Evolutionary conservation across 1,140 invertebrate species (phyloP), one percentile per base, ranked within the genome.

Genomic region (Tyrophagus putrescentiae): DNA sequence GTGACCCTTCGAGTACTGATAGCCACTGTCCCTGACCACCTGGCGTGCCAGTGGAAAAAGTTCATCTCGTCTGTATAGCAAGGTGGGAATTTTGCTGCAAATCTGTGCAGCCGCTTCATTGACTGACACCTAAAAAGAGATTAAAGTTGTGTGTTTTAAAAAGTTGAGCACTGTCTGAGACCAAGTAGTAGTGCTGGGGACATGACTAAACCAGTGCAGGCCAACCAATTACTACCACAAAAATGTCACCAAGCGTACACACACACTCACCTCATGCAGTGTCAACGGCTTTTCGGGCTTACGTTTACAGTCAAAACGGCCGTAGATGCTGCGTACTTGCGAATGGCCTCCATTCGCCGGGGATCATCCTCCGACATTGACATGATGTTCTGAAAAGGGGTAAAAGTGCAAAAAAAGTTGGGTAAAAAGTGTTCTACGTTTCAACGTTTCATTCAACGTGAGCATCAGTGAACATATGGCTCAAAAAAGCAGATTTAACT

Each of bases 91-190:
- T 69, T 87, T 82, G 68, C 84, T 78, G 70, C 92, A 95, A 60
- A 98, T 82, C 71, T 97, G 93, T 1, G 91, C 91, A 0, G 93
- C 90, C 0, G 93, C 93, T 72, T 98, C 94, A 73, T 98, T 98
- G 9, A 97, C 91, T 36, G 87, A 89, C 18, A 92, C 79, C 82
- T 84, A 69, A 28, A 67, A 67, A 56, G 63, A n/a, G 58, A 54
- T 54, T 7, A 39, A 39, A 54, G 25, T 54, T 54, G 9, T 41
- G 7, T 54, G 25, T 27, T 18, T 41, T 32, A 54, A 5, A 54
- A 9, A 6, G 28, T 9, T 9, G 7, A 50, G 18, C 45, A 6
- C 21, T 7, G 21, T 50, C 7, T 50, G 21, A 18, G 45, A 9
- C 28, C 9, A 9, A 50, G 28, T 21, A 21, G n/a, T 39, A 50